These are phyloP conservation scores for Tyrannus savana DNA, from an alignment of 2,113 vertebrate genomes.

Conservation along the genomic window DNA sequence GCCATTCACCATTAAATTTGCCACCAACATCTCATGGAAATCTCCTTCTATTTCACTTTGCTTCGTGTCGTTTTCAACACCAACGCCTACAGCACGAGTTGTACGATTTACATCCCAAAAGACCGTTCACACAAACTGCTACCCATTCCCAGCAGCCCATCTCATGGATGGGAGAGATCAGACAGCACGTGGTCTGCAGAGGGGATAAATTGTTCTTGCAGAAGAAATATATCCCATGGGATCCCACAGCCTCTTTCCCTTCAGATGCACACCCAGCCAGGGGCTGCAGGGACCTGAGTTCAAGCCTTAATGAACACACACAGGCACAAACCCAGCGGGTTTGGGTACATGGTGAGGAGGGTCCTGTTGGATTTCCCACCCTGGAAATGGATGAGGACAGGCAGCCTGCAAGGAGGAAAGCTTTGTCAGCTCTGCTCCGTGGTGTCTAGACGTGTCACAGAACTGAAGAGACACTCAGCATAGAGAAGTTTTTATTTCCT, in stretches of 20 bases:
- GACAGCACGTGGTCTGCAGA: neutral
- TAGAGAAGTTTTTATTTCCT: neutral
- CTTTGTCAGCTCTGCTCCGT: neutral
- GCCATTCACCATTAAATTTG: neutral
- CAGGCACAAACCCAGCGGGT: neutral
- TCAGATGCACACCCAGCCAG: neutral
- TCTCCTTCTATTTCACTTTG: neutral
- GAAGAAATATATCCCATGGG: neutral
- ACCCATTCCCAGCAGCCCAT: neutral
- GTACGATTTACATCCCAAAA: neutral
- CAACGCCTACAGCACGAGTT: neutral
- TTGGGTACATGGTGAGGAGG: neutral
- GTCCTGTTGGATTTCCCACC: neutral
- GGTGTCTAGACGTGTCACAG: neutral
- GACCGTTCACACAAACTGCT: neutral
- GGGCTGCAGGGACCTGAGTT: neutral
- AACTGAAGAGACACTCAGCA: neutral
- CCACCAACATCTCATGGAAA: neutral
- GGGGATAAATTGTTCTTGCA: neutral
- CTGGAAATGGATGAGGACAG: neutral
- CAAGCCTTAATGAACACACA: neutral
- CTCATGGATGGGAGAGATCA: neutral
- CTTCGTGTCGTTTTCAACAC: neutral
- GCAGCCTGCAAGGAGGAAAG: neutral
- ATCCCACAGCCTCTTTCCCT: fast-evolving